Conservation (phyloP, 2,888 invertebrate species). For the Sphecodes monilicornis region DNA sequence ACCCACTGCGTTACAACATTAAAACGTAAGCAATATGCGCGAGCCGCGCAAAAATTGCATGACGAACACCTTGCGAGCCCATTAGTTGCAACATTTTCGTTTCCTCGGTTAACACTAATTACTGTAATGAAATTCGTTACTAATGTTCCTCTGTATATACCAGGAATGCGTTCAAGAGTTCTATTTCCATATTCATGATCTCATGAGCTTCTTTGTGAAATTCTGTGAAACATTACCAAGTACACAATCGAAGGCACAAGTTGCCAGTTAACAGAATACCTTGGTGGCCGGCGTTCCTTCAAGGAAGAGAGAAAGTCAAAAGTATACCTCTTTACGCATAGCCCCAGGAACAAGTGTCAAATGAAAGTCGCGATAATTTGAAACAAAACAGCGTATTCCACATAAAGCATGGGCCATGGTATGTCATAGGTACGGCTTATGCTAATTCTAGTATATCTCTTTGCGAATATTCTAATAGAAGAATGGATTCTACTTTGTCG, state of each 20-base stretch:
- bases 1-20: slow-evolving; percentile 40
- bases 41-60: not conserved
- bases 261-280: slow-evolving; percentile 56
- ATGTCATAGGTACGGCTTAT: slow-evolving; percentile 38
- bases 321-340: slow-evolving; percentile 26
- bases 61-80: slow-evolving; percentile 30
- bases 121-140: slow-evolving; percentile 17
- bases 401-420: slow-evolving; percentile 46
- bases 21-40: slow-evolving; percentile 15
- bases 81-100: slow-evolving; percentile 14
- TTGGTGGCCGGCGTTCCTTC: slow-evolving; percentile 23
- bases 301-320: slow-evolving; percentile 50
- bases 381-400: slow-evolving; percentile 25
- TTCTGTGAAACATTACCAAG: slow-evolving; percentile 30
- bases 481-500: slow-evolving; percentile 55
- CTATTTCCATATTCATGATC: slow-evolving; percentile 24
- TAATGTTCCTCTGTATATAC: slow-evolving; percentile 28
- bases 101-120: slow-evolving; percentile 23
- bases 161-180: slow-evolving; percentile 23
- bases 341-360: slow-evolving; percentile 50
- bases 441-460: slow-evolving; percentile 48
- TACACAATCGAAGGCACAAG: slow-evolving; percentile 53
- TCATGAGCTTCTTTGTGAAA: slow-evolving; percentile 22
- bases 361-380: slow-evolving; percentile 23
- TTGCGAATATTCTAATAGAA: slow-evolving; percentile 29